phyloP scores from a whole-genome alignment of 2,888 invertebrate species.

The Pedicia rivosa region DNA sequence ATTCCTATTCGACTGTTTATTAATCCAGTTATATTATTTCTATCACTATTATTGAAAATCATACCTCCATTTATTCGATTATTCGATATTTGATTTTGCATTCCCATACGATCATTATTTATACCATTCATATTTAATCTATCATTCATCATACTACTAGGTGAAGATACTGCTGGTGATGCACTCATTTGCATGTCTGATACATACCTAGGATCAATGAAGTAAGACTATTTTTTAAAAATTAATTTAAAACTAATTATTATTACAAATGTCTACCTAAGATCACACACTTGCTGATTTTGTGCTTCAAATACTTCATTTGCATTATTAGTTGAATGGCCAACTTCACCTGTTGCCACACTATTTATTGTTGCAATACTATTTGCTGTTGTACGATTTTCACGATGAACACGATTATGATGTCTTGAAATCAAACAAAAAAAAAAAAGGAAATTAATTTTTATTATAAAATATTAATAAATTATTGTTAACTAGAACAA shows the following conservation, averaged over 20 bases:
- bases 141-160: constrained; percentile 5
- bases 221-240: background rate
- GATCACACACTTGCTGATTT: constrained; percentile 18
- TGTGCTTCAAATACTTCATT: constrained; percentile 17
- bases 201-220: constrained; percentile 14
- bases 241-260: background rate
- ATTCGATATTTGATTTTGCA: background rate
- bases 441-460: too few species aligned
- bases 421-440: constrained; percentile 32
- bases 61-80: background rate
- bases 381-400: constrained; percentile 39
- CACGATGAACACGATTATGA: constrained; percentile 57
- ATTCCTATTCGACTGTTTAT: background rate
- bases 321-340: constrained; percentile 14
- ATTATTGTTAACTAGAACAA: background rate
- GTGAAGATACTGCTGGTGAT: constrained; percentile 16
- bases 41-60: constrained; percentile 2
- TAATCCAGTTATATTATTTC: background rate
- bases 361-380: constrained; percentile 36
- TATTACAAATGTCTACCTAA: constrained; percentile 13
- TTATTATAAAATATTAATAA: background rate
- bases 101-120: constrained; percentile 8
- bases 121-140: background rate
- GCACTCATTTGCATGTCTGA: constrained; percentile 16
- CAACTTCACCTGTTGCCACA: constrained; percentile 26